Evolutionary conservation across 1,140 invertebrate genomes (phyloP).

Genomic region (Cydia fagiglandana): DNA sequence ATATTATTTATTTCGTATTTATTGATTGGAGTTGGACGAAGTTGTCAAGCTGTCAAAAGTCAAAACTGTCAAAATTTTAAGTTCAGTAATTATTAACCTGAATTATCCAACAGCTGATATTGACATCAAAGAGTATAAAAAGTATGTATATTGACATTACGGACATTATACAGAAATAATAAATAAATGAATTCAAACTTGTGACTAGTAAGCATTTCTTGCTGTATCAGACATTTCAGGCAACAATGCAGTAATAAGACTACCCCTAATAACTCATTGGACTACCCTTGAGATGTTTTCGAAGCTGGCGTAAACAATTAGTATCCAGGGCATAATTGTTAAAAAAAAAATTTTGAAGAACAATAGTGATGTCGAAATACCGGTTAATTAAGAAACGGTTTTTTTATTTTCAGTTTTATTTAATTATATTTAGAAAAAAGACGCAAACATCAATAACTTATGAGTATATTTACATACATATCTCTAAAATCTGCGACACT

Average conservation of each 20-base stretch:
- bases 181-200: too few species aligned
- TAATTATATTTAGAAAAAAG: background rate
- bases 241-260: too few species aligned
- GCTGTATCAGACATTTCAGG: too few species aligned
- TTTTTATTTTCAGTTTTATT: background rate
- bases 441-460: background rate
- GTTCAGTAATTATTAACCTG: background rate
- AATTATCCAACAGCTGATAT: background rate
- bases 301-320: background rate
- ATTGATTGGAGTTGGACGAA: background rate
- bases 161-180: too few species aligned
- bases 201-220: too few species aligned
- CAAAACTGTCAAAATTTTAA: background rate
- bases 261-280: too few species aligned
- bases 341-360: background rate
- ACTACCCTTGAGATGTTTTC: background rate
- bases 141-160: too few species aligned
- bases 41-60: background rate
- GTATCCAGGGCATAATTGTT: background rate
- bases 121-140: background rate
- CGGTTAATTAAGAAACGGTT: constrained; percentile 5
- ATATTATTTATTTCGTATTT: too few species aligned
- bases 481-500: too few species aligned
- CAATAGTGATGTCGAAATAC: background rate
- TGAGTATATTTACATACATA: too few species aligned